Evolutionary conservation across 2,888 invertebrate genomes (phyloP), one percentile per base, ranked within the genome.

Genomic region (Ctenicera cuprea): DNA sequence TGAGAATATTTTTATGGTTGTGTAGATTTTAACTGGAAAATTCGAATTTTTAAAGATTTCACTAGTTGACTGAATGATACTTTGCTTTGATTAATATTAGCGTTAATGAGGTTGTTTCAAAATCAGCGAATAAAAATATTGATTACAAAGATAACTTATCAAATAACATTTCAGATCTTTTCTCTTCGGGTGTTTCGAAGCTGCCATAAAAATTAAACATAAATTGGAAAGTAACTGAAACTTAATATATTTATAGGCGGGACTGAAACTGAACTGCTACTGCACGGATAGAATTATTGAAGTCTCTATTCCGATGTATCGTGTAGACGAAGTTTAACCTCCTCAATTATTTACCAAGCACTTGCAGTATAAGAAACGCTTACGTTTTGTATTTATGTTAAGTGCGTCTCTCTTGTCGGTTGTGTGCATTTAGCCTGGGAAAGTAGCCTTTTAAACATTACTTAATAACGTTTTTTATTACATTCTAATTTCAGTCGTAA

Each of bases 321-420:
- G 30, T 59, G 45, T 38, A 45, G 59, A 68, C 57, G 59, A 68
- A 61, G 57, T 68, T 68, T 59, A 59, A 68, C 59, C 61, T 61
- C 22, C 16, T 66, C 43, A 68, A 68, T 68, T 68, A 68, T 68
- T 59, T 68, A 68, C 59, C 37, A 61, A 68, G 48, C 48, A 57
- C 41, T 59, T 59, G 54, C 38, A 38, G 59, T 59, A 59, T 38
- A 38, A 59, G 59, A 59, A 59, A 59, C 59, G 59, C 38, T 54
- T 59, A 38, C 68, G 50, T 59, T 67, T 68, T 68, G 37, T 68
- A 59, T 68, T 68, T 68, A 61, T 48, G 48, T 59, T 68, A 59
- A 68, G 33, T 67, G 41, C 54, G 30, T n/a, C 20, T 16, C 43
- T 12, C 66, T 41, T 41, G 54, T 67, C 57, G 50, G 33, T 54